Base-by-base conservation (phyloP, 2,113 vertebrate genomes). In the Xenotilapia leptura region DNA sequence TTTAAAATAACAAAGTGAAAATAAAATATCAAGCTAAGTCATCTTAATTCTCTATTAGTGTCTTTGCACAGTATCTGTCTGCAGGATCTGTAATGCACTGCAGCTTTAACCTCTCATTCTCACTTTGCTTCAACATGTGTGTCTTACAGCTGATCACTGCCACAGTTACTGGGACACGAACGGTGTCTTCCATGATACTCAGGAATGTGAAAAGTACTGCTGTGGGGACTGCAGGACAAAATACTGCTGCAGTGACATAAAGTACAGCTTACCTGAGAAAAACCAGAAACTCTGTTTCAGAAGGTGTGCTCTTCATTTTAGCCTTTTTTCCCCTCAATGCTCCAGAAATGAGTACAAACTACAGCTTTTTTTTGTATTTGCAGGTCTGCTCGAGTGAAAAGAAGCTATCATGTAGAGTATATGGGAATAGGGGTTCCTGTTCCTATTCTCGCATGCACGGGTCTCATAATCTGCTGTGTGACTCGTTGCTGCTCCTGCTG, bases 311-410 rank as follows among this genome's bases (percentile, higher is more conserved):
- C 62, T 40, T 68, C 10, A 4, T 40, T 68, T 68, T 40, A 68
- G 19, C 33, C 19, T 40, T 68, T 0, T 7, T 0, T 0, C 11
- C 62, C 6, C 19, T 3, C 60, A 5, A 65, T 65, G 60, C 9
- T 38, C 4, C 62, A 40, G 33, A 68, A 38, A 40, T 68, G 11
- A 68, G 0, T 0, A 13, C 33, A 68, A 14, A 68, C 33, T 68
- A 40, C 11, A 13, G 62, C 10, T 65, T 38, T 40, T 36, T 68
- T 68, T 68, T 40, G 33, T 14, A 40, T 68, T 68, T 14, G 33
- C 11, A 68, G 62, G 33, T 21, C 62, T 40, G 33, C 62, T 21
- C 11, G 19, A 68, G 33, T 38, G 62, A 68, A 68, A 68, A 68
- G 33, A 68, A 68, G 62, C 62, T 8, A 3, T 38, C 60, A 9